phyloP scores from a whole-genome alignment of 2,888 invertebrate genomes.

The Hetaerina titia region DNA sequence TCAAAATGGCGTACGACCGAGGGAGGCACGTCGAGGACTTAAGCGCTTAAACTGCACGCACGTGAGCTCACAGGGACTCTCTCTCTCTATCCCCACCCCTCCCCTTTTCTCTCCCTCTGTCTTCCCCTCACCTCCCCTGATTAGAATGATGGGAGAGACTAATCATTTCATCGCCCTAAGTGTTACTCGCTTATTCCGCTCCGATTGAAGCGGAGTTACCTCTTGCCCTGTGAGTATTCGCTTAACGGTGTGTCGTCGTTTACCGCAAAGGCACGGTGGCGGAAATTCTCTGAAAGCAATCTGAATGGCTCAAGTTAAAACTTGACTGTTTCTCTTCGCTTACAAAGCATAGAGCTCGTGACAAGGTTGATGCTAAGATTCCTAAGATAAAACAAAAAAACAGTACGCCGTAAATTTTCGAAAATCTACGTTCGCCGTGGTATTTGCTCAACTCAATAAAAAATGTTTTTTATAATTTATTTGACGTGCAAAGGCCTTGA shows the following conservation, averaged over 20 bases:
- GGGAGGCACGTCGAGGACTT: neutral
- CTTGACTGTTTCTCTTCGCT: too few relatives aligned
- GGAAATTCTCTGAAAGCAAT: neutral
- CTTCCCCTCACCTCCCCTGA: neutral
- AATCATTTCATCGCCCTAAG: neutral
- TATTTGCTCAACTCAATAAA: too few relatives aligned
- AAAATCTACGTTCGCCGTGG: too few relatives aligned
- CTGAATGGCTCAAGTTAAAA: neutral
- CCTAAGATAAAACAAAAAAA: neutral
- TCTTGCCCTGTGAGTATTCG: neutral
- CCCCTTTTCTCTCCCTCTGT: neutral
- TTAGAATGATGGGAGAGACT: neutral
- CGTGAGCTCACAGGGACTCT: neutral
- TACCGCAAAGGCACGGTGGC: neutral
- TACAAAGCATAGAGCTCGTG: too few relatives aligned
- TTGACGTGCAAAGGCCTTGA: too few relatives aligned
- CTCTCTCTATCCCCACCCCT: neutral
- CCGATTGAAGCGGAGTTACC: neutral
- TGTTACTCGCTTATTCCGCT: neutral
- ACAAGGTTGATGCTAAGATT: neutral
- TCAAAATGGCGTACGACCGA: neutral
- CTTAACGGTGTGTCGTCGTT: neutral
- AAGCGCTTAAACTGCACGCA: conserved; percentile 9
- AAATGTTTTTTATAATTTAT: too few relatives aligned
- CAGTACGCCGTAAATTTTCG: too few relatives aligned